These are phyloP conservation scores for Electrophaes corylata DNA, from an alignment of 2,888 invertebrate species.

Conservation along the genomic window DNA sequence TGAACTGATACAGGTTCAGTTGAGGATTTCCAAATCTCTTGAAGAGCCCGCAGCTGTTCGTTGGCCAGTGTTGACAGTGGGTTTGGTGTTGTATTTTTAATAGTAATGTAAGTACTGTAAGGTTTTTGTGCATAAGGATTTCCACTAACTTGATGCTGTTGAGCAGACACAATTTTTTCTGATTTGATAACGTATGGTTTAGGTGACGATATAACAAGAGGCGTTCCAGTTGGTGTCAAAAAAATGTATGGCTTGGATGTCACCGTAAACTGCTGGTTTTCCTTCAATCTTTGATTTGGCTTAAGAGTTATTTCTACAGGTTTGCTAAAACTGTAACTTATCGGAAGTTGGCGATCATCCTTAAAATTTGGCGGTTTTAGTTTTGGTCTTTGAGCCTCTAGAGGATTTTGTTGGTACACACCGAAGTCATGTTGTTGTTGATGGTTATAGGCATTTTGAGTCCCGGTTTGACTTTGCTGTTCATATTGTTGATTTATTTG, in stretches of 20 bases:
- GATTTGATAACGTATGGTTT: slow-evolving; percentile 60
- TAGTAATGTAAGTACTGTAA: slow-evolving; percentile 49
- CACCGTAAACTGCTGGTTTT: slow-evolving; percentile 53
- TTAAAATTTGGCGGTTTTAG: slow-evolving; percentile 75
- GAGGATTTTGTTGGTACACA: slow-evolving; percentile 47
- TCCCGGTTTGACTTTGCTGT: slow-evolving; percentile 48
- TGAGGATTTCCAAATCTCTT: slow-evolving; percentile 68
- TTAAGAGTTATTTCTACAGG: slow-evolving; percentile 49
- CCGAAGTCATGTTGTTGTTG: slow-evolving; percentile 47
- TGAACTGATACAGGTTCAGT: slow-evolving; percentile 54
- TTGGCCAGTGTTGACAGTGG: slow-evolving; percentile 66
- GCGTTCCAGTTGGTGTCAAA: slow-evolving; percentile 57
- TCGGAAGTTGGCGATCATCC: slow-evolving; percentile 74
- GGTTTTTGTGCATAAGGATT: slow-evolving; percentile 62
- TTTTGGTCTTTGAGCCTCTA: slow-evolving; percentile 60
- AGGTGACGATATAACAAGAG: slow-evolving; percentile 58
- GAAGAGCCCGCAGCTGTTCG: slow-evolving; percentile 67
- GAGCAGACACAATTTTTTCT: slow-evolving; percentile 55
- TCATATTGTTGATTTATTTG: slow-evolving; percentile 42
- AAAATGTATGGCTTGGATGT: slow-evolving; percentile 64
- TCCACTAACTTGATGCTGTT: slow-evolving; percentile 53
- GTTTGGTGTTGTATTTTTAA: slow-evolving; percentile 64
- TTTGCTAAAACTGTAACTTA: slow-evolving; percentile 68
- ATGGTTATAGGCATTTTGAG: slow-evolving; percentile 42
- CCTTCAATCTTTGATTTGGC: slow-evolving; percentile 47